Base-by-base conservation (phyloP, 92 coral and sea anemone genomes). In the Isaurus tuberculatus region DNA sequence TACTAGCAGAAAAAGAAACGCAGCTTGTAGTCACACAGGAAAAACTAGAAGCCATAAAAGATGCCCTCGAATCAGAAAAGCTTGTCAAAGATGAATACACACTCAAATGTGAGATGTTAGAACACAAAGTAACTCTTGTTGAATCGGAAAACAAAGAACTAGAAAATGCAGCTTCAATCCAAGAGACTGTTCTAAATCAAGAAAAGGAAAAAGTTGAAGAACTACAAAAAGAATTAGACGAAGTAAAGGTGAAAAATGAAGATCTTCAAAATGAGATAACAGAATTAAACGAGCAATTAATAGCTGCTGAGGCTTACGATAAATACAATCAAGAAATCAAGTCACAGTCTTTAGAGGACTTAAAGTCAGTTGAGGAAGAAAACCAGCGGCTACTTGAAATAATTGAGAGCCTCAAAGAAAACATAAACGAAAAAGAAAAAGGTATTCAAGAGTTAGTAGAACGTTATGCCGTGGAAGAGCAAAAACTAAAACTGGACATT, bases 401-500 rank as follows among this genome's bases (percentile, higher is more conserved):
- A 9, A 91, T 91, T 11, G 94, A 91, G 65, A 94, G 87, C 1
- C 68, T 94, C 8, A 86, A 84, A 83, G 92, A 91, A 58, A 84
- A 84, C 19, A 83, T 91, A 1, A 87, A 85, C 5, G 94, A 94
- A 42, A 94, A 94, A 51, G 98, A 94, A 49, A 86, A 69, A 67
- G 98, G 91, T 1, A 94, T 94, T 44, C 93, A 94, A 65, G 98
- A 94, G 48, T 81, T 91, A 22, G 90, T 94, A n/a, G 89, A 88
- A 32, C 87, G 89, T 42, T 94, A 88, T 43, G 98, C 98, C n/a
- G 79, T 91, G 29, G 98, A 94, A 73, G 98, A 94, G 74, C 92
- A 92, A 37, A 89, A 79, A 51, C 91, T 91, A 37, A 85, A 88
- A 33, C 88, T 86, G 25, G 97, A 93, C n/a, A 75, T 91, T 0